Conservation (phyloP, 2,113 vertebrate species). For the Megaleporinus macrocephalus region DNA sequence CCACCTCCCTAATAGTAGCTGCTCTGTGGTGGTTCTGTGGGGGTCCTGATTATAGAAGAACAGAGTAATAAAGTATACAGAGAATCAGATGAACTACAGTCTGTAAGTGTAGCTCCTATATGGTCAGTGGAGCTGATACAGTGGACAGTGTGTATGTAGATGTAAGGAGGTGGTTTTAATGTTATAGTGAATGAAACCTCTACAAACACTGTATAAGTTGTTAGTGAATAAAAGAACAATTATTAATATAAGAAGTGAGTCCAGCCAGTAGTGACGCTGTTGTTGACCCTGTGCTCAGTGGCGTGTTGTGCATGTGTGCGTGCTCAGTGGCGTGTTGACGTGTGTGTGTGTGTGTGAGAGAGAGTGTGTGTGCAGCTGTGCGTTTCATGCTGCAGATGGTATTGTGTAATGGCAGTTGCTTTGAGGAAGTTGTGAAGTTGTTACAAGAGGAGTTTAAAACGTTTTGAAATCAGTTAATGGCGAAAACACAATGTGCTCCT, state of each 20-base stretch:
- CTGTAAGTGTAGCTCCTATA: no score
- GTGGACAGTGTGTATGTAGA: no score
- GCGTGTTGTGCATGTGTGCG: neutral
- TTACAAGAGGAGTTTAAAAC: constrained; percentile 35
- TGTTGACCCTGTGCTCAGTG: neutral
- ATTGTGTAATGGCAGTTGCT: constrained; percentile 54
- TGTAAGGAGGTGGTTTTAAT: no score
- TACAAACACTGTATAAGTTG: no score
- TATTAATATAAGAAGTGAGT: neutral
- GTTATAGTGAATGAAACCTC: no score
- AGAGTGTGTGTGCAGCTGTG: constrained; percentile 25
- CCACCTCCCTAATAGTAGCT: no score
- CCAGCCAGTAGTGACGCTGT: neutral
- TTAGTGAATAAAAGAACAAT: neutral
- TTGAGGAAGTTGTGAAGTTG: constrained; percentile 57
- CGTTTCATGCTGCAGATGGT: constrained; percentile 31
- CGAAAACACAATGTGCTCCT: constrained; percentile 5
- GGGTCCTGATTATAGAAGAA: no score
- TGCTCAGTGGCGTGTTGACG: constrained; percentile 28
- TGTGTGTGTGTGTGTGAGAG: constrained; percentile 20
- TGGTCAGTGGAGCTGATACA: no score
- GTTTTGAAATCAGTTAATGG: constrained; percentile 41
- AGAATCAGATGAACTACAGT: no score
- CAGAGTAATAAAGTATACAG: no score
- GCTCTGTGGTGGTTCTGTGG: no score